These are phyloP conservation scores for Camponotus fellah DNA, from an alignment of 2,888 invertebrate species.

Conservation along the genomic window DNA sequence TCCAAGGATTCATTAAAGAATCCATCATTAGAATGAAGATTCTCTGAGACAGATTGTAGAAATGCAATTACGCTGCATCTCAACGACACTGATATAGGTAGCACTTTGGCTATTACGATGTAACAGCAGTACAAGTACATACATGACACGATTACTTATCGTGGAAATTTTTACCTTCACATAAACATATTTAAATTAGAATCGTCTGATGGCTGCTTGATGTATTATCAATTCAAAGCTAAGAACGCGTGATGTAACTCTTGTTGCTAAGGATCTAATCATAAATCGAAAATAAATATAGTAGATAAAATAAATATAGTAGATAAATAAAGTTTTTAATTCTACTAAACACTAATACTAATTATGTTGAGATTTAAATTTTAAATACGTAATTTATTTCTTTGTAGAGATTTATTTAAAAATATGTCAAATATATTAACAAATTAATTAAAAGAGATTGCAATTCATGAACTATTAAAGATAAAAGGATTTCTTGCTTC, in stretches of 20 bases:
- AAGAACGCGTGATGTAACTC: neutral
- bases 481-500: neutral
- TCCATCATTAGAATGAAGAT: slow-evolving; percentile 1
- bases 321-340: slow-evolving; percentile 22
- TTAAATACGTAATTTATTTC: neutral
- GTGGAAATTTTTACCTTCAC: neutral
- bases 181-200: slow-evolving; percentile 5
- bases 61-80: neutral
- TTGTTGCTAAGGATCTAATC: too few relatives aligned
- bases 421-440: neutral
- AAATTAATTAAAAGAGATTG: neutral
- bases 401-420: neutral
- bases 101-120: neutral
- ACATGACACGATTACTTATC: neutral
- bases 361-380: neutral
- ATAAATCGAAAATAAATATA: too few relatives aligned
- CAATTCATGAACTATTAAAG: neutral
- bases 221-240: neutral
- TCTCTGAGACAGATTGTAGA: neutral
- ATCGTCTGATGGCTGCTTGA: neutral
- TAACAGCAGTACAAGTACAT: neutral
- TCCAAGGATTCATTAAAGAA: neutral
- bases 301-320: too few relatives aligned
- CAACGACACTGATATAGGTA: neutral
- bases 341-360: neutral